A percentile compares a stretch with the other conserved stretches of the same genome.
Evolutionary conservation across 2,113 vertebrate species (phyloP).

Genomic region (Sapayoa aenigma): DNA sequence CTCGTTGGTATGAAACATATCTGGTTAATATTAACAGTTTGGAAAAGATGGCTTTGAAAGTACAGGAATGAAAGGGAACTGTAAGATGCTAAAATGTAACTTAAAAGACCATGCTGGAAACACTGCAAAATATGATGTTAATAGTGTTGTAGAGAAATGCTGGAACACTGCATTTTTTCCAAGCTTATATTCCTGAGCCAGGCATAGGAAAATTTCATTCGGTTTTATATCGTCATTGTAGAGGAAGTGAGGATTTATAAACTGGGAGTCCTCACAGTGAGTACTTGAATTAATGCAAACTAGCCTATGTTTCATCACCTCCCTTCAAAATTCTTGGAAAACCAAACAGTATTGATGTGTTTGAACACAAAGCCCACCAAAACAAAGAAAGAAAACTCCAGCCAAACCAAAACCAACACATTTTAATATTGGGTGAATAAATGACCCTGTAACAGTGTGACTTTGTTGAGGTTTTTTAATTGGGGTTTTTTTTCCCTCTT

Average conservation of each 20-base stretch:
- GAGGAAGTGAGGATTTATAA: neutral
- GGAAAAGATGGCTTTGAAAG: neutral
- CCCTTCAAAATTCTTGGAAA: neutral
- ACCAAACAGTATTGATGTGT: neutral
- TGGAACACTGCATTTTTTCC: neutral
- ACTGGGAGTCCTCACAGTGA: neutral
- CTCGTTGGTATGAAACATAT: neutral
- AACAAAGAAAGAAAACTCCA: neutral
- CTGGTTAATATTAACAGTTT: neutral
- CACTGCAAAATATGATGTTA: neutral
- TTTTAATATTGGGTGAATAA: neutral
- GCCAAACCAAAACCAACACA: neutral
- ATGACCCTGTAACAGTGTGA: neutral
- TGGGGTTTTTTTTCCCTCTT: neutral
- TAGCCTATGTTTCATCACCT: neutral
- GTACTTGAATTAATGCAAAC: neutral
- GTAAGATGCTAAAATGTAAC: neutral
- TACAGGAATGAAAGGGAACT: neutral
- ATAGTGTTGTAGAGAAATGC: neutral
- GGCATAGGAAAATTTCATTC: neutral
- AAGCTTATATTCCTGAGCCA: neutral
- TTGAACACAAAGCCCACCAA: neutral
- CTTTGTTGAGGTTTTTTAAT: neutral
- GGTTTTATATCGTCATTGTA: rapidly evolving
- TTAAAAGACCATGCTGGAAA: neutral